Evolutionary conservation across 2,888 invertebrate genomes (phyloP).

Genomic region (Dasysyrphus albostriatus): DNA sequence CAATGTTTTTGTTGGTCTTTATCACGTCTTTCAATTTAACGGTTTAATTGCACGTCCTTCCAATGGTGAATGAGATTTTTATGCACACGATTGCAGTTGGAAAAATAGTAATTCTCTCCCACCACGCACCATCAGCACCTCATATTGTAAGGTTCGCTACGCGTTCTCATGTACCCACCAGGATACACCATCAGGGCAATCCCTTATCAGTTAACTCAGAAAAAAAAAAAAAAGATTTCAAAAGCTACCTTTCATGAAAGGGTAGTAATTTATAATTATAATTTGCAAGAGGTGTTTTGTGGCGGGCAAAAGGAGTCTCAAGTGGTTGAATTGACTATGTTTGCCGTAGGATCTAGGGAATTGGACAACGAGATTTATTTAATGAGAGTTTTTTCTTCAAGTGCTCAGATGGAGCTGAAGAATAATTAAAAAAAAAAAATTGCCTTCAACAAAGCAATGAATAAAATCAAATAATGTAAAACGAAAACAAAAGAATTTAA

Average conservation of each 20-base stretch:
- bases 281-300: constrained; percentile 46
- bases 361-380: constrained; percentile 43
- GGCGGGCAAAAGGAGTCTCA: constrained; percentile 17
- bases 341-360: background rate
- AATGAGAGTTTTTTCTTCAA: background rate
- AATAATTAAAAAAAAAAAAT: constrained; percentile 20
- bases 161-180: background rate
- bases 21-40: constrained; percentile 58
- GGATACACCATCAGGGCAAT: constrained; percentile 8
- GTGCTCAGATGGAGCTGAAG: background rate
- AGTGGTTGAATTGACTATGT: constrained; percentile 18
- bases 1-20: constrained; percentile 28
- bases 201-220: background rate
- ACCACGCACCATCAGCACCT: background rate
- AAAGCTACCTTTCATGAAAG: constrained; percentile 27
- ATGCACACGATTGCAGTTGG: constrained; percentile 47
- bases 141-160: background rate
- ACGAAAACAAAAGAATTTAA: constrained; percentile 10
- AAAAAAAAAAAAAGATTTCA: constrained; percentile 11
- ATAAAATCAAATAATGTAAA: constrained; percentile 1
- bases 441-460: constrained; percentile 9
- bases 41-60: constrained; percentile 61
- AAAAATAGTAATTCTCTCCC: constrained; percentile 4
- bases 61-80: constrained; percentile 43
- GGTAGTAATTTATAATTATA: constrained; percentile 64